These are phyloP conservation scores for Montipora cactus DNA, from an alignment of 64 coral and sea anemone genomes.

Conservation along the genomic window DNA sequence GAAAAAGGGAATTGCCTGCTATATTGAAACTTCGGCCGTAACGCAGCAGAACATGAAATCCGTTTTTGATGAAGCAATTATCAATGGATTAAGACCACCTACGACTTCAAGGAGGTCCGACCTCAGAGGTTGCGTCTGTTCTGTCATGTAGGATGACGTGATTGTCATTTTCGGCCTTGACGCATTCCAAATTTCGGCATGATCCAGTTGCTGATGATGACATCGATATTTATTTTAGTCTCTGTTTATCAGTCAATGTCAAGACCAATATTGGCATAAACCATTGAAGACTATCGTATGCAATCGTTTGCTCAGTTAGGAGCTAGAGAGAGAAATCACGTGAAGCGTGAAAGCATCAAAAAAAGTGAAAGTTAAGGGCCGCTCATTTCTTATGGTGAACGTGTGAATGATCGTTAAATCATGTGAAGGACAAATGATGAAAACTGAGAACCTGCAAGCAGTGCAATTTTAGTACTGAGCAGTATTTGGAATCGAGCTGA, in stretches of 20 bases:
- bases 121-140: slow-evolving; percentile 82
- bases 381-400: no score
- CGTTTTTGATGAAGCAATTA: slow-evolving; percentile 96
- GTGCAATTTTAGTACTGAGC: no score
- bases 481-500: background rate
- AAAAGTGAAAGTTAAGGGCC: no score
- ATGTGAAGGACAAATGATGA: no score
- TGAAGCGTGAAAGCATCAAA: no score
- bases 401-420: no score
- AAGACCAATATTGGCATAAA: no score
- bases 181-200: background rate
- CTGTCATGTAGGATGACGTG: slow-evolving; percentile 74
- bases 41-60: slow-evolving; percentile 97
- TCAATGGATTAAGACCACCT: slow-evolving; percentile 76
- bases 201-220: background rate
- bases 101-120: slow-evolving; percentile 68
- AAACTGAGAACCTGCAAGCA: no score
- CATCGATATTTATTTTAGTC: background rate
- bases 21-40: slow-evolving; percentile 97
- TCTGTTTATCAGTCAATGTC: no score
- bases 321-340: no score
- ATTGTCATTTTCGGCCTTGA: background rate
- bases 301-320: no score
- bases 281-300: no score
- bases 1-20: slow-evolving; percentile 85